These are phyloP conservation scores for Pterostichus niger DNA, from an alignment of 2,888 invertebrate genomes.

Conservation along the genomic window DNA sequence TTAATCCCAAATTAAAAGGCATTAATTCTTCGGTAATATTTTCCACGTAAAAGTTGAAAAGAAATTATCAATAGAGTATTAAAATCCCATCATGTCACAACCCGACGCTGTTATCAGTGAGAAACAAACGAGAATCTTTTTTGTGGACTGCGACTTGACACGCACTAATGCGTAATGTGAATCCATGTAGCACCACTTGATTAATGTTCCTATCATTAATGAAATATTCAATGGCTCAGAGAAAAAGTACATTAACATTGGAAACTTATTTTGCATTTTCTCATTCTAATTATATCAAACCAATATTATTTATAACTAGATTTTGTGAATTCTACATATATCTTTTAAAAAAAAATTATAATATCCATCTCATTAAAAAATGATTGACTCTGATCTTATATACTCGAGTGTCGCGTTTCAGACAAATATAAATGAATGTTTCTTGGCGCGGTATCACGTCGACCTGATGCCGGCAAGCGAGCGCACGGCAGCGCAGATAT, in stretches of 20 bases:
- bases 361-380: too few species aligned
- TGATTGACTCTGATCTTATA: too few species aligned
- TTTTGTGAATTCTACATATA: too few species aligned
- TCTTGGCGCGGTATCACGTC: neutral
- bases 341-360: too few species aligned
- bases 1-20: slow-evolving; percentile 38
- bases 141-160: neutral
- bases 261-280: neutral
- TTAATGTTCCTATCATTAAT: slow-evolving; percentile 1
- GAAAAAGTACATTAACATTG: neutral
- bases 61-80: slow-evolving; percentile 48
- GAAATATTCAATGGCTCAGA: neutral
- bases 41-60: slow-evolving; percentile 29
- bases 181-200: neutral
- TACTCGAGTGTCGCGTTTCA: too few species aligned
- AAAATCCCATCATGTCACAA: slow-evolving; percentile 19
- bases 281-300: too few species aligned
- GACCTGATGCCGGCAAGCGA: too few species aligned
- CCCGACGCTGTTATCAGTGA: neutral
- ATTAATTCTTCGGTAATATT: slow-evolving; percentile 31
- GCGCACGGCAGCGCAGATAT: too few species aligned
- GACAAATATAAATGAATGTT: neutral
- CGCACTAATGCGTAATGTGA: slow-evolving; percentile 7
- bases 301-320: too few species aligned
- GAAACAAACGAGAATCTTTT: slow-evolving; percentile 8